A percentile compares a stretch with the other conserved stretches of the same genome.
Conservation (phyloP, 2,888 invertebrate species). For the Elmis aenea region DNA sequence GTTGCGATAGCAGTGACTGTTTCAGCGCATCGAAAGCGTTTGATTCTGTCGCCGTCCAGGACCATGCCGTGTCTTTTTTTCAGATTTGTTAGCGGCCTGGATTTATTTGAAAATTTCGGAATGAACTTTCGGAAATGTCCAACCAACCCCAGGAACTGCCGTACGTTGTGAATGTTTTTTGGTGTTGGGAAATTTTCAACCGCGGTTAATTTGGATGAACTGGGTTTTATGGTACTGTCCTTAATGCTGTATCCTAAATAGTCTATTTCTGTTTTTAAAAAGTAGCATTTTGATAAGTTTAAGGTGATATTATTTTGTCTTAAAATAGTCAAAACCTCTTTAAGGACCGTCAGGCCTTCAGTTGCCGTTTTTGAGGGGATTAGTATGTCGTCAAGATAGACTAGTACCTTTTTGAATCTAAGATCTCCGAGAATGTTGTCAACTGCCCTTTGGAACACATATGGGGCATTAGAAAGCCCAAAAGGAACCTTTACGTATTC, state of each 20-base stretch:
- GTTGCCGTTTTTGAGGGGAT: slow-evolving; percentile 2
- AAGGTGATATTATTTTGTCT: slow-evolving; percentile 7
- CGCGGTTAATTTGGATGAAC: slow-evolving; percentile 8
- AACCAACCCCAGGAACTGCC: slow-evolving; percentile 13
- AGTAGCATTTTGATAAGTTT: slow-evolving; percentile 9
- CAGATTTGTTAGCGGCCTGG: slow-evolving; percentile 8
- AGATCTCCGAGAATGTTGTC: neutral
- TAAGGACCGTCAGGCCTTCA: slow-evolving; percentile 5
- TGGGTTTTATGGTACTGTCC: slow-evolving; percentile 1
- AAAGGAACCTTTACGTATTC: slow-evolving; percentile 32
- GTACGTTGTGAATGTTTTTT: slow-evolving; percentile 8
- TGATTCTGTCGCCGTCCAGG: neutral
- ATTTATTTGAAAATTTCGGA: slow-evolving; percentile 6
- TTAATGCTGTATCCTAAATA: slow-evolving; percentile 6
- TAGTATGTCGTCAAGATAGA: no score
- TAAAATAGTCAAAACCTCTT: slow-evolving; percentile 3
- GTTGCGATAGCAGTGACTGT: neutral
- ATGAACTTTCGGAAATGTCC: slow-evolving; percentile 18
- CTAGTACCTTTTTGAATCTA: neutral
- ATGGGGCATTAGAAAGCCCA: slow-evolving; percentile 30
- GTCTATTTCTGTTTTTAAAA: neutral
- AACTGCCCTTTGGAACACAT: slow-evolving; percentile 2
- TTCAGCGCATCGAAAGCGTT: neutral
- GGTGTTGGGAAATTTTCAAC: slow-evolving; percentile 10
- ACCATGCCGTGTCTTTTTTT: slow-evolving; percentile 1